Percentiles rank a stretch among this genome's conserved stretches.
Evolutionary conservation across 2,888 invertebrate genomes (phyloP).

Genomic region (Diadromus collaris): DNA sequence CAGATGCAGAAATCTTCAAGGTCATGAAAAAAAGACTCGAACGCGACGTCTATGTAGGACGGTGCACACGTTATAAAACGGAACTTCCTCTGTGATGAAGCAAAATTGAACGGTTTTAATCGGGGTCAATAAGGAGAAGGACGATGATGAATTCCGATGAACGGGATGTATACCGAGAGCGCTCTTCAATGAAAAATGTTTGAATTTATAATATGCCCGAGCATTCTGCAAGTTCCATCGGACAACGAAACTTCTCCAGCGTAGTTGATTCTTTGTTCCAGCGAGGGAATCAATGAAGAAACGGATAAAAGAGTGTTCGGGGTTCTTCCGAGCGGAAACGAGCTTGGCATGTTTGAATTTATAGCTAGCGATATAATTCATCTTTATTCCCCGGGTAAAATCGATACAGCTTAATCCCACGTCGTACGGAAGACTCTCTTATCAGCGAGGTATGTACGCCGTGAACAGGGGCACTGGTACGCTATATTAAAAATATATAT

Average conservation of each 20-base stretch:
- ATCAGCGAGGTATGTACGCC: not conserved
- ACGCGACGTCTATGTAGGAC: not conserved
- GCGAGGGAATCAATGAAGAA: no score
- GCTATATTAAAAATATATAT: not conserved
- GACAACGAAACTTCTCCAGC: not conserved
- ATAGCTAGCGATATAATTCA: slow-evolving; percentile 39
- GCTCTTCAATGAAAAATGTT: not conserved
- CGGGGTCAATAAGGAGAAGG: not conserved
- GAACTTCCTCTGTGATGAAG: no score
- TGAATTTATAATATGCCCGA: not conserved
- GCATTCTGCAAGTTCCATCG: not conserved
- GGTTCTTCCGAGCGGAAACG: not conserved
- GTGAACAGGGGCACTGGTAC: not conserved
- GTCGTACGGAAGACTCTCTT: not conserved
- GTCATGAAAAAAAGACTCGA: no score
- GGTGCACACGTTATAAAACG: not conserved
- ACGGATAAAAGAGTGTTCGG: not conserved
- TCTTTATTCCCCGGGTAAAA: slow-evolving; percentile 35
- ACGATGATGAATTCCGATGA: not conserved
- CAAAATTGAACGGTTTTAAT: not conserved
- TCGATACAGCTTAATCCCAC: slow-evolving; percentile 42
- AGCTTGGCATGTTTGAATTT: slow-evolving; percentile 21
- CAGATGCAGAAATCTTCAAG: no score
- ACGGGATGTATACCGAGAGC: not conserved
- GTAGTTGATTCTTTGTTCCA: no score